Evolutionary conservation across 1,140 invertebrate species (phyloP), one percentile per base, ranked within the genome.

Genomic region (Harpegnathos saltator): DNA sequence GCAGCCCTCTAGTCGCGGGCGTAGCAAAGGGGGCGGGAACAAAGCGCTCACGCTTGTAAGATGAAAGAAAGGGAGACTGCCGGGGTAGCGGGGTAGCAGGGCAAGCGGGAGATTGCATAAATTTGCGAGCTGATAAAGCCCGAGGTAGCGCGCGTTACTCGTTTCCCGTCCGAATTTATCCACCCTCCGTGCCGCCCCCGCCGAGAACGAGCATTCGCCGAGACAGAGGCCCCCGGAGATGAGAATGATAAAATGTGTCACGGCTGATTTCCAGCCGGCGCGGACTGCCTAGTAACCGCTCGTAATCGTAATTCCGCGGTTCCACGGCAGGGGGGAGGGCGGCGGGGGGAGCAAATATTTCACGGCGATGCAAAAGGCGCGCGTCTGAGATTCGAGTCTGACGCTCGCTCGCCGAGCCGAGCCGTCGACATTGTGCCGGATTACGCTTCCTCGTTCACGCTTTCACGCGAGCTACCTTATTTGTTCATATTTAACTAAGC

Each of bases 101-200:
- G 38, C 3, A 1, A 3, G 29, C 11, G 38, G 38, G 38, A 44
- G 38, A 80, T 80, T 69, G 65, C 65, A 80, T 71, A 58, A 80
- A 80, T 80, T 80, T 69, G 17, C 65, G 48, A 52, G 48, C 65
- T 71, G 75, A 69, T 80, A 80, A 58, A 80, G 52, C 63, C 44
- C 22, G 17, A 69, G 56, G 63, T 26, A 17, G 33, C 19, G 50
- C 19, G 50, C 26, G 33, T 69, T 80, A 66, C 19, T 50, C 1
- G 59, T 24, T 19, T 26, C 38, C 38, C 58, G 61, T 66, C 52
- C 52, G 71, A 80, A 80, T 78, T 75, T 75, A 83, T 74, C 61
- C 65, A 7, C 7, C 38, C 38, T 44, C 19, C 44, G 22, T 59
- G 56, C 17, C 7, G 38, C 7, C 14, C 44, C 17, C 7, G 38